Conservation (phyloP, 2,797 vertebrate species). For the Lindbergichthys nudifrons region DNA sequence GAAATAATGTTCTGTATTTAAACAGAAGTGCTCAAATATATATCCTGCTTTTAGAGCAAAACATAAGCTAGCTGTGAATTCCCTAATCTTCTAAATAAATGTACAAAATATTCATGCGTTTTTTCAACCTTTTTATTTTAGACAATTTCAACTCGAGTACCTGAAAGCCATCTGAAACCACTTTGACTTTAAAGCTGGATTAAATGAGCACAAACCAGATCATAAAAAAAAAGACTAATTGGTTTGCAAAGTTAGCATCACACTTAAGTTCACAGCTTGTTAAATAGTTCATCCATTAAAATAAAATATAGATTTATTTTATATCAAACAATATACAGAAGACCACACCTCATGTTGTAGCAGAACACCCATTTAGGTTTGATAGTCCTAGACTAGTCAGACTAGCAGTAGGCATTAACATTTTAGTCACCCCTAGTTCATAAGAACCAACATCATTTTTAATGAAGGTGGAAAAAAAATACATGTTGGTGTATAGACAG, state of each 20-base stretch:
- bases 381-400: neutral
- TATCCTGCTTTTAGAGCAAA: neutral
- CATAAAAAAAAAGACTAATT: neutral
- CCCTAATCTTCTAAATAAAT: neutral
- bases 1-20: neutral
- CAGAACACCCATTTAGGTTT: neutral
- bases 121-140: slow-evolving; percentile 4
- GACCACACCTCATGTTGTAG: slow-evolving; percentile 14
- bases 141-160: slow-evolving; percentile 10
- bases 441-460: neutral
- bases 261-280: slow-evolving; percentile 34
- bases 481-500: neutral
- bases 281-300: slow-evolving; percentile 23
- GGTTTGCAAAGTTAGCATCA: slow-evolving; percentile 16
- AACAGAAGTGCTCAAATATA: neutral
- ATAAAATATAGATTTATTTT: slow-evolving; percentile 3
- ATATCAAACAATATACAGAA: slow-evolving; percentile 11
- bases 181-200: slow-evolving; percentile 39
- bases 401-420: neutral
- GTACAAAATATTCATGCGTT: slow-evolving; percentile 5
- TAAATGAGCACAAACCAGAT: slow-evolving; percentile 25
- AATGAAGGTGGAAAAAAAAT: neutral
- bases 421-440: slow-evolving; percentile 5
- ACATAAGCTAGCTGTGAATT: neutral
- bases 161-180: slow-evolving; percentile 9